Evolutionary conservation across 2,888 invertebrate genomes (phyloP).

Genomic region (Eustalomyia histrio): DNA sequence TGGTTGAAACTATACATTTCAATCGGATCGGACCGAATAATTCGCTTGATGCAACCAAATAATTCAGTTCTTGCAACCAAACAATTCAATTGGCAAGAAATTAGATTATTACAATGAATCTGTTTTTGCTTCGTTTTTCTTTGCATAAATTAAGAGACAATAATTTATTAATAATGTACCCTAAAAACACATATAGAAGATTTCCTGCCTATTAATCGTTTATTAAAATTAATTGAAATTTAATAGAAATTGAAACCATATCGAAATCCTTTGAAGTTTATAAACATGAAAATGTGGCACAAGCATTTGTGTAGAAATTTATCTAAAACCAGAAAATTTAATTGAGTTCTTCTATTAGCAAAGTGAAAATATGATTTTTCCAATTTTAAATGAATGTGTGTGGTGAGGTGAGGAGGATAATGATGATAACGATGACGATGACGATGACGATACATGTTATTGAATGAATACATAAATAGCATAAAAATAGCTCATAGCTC

Average conservation of each 20-base stretch:
- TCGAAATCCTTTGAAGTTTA: constrained; percentile 62
- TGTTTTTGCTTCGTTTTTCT: no score
- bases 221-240: constrained; percentile 59
- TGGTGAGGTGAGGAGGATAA: constrained; percentile 25
- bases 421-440: constrained; percentile 40
- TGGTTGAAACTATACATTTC: no score
- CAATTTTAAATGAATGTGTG: constrained; percentile 7
- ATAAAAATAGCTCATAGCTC: constrained; percentile 71
- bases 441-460: constrained; percentile 67
- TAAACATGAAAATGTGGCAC: constrained; percentile 17
- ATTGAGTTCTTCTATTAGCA: constrained; percentile 57
- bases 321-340: constrained; percentile 19
- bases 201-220: constrained; percentile 41
- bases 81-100: no score
- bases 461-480: constrained; percentile 63
- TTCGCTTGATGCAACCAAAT: no score
- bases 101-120: no score
- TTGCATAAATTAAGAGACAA: neutral
- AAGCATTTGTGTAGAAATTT: constrained; percentile 29
- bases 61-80: no score
- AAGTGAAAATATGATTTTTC: constrained; percentile 62
- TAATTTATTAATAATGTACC: neutral
- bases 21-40: no score
- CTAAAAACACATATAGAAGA: neutral
- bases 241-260: constrained; percentile 60